phyloP scores from a whole-genome alignment of 2,113 vertebrate genomes.

The Salvelinus sp. region DNA sequence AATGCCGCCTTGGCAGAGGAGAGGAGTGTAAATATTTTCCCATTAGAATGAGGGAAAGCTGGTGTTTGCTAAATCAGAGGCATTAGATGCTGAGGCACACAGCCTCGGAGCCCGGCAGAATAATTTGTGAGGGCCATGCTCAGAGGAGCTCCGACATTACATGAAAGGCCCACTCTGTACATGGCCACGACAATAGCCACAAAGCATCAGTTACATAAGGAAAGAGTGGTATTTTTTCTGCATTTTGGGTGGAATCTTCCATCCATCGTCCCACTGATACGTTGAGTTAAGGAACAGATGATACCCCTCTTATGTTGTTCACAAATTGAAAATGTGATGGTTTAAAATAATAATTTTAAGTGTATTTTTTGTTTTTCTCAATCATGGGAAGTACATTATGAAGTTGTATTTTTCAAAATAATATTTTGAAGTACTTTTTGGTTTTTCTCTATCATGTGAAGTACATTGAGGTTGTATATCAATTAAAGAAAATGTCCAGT shows the following conservation, averaged over 20 bases:
- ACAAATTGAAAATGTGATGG: no score
- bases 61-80: slow-evolving; percentile 68
- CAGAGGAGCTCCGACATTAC: slow-evolving; percentile 34
- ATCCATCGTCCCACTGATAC: slow-evolving; percentile 35
- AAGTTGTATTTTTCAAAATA: background rate
- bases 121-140: slow-evolving; percentile 60
- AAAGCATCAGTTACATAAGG: slow-evolving; percentile 44
- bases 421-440: slow-evolving; percentile 3
- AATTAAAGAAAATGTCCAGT: background rate
- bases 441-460: background rate
- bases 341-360: slow-evolving; percentile 28
- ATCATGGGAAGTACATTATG: slow-evolving; percentile 8
- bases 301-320: slow-evolving; percentile 30
- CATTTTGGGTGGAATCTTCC: slow-evolving; percentile 43
- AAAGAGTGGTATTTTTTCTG: slow-evolving; percentile 31
- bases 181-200: slow-evolving; percentile 23
- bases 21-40: slow-evolving; percentile 68
- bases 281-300: slow-evolving; percentile 35
- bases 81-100: slow-evolving; percentile 69
- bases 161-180: slow-evolving; percentile 12
- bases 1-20: slow-evolving; percentile 59
- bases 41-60: slow-evolving; percentile 66
- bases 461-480: slow-evolving; percentile 11
- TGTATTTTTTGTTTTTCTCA: slow-evolving; percentile 14
- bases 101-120: slow-evolving; percentile 46